Conservation (phyloP, 2,888 invertebrate genomes). For the Corbicula japonica region DNA sequence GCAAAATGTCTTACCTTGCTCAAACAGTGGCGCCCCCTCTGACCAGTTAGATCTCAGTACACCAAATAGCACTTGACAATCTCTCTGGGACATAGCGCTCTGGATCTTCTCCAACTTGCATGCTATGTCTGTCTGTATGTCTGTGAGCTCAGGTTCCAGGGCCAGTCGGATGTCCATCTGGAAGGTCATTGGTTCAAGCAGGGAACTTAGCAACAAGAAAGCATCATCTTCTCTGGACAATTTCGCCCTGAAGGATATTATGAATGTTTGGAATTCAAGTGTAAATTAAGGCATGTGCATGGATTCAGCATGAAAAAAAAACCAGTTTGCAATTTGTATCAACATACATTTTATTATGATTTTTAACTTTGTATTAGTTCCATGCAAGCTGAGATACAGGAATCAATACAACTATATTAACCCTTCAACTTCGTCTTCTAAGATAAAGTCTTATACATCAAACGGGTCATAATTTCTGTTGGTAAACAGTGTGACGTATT, state of each 20-base stretch:
- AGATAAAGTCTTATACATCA: too few species aligned
- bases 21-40: conserved; percentile 80
- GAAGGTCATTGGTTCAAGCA: conserved; percentile 91
- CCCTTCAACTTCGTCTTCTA: too few species aligned
- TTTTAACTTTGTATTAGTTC: too few species aligned
- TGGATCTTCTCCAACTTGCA: conserved; percentile 89
- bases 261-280: too few species aligned
- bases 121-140: conserved; percentile 89
- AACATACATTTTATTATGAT: too few species aligned
- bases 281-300: too few species aligned
- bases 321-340: too few species aligned
- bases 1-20: conserved; percentile 65
- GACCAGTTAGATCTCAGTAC: conserved; percentile 92
- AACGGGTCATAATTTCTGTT: too few species aligned
- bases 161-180: conserved; percentile 92
- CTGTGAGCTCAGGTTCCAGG: conserved; percentile 87
- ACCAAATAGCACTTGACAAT: conserved; percentile 91
- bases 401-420: too few species aligned
- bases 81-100: conserved; percentile 92
- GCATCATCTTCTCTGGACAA: conserved; percentile 88
- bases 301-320: too few species aligned
- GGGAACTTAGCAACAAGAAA: conserved; percentile 92
- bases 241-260: conserved; percentile 38
- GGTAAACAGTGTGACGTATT: too few species aligned
- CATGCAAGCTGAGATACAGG: too few species aligned